phyloP scores from a whole-genome alignment of 2,113 vertebrate genomes.

The Zapornia atra region DNA sequence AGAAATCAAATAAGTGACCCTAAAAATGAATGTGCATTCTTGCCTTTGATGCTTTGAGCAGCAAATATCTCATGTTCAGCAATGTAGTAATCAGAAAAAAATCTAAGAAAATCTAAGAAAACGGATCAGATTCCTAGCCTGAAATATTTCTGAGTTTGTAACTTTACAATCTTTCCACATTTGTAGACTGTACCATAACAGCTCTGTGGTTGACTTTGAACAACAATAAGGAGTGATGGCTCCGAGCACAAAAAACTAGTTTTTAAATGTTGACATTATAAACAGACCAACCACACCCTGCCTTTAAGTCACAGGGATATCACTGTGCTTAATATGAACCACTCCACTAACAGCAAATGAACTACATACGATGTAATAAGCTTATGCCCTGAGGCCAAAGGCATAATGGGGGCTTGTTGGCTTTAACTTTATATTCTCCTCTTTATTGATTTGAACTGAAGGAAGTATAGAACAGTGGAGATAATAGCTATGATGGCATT shows the following conservation, averaged over 20 bases:
- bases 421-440: not conserved
- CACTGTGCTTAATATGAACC: not conserved
- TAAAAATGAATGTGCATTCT: not conserved
- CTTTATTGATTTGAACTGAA: constrained; percentile 23
- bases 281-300: not conserved
- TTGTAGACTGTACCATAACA: not conserved
- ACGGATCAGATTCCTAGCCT: not conserved
- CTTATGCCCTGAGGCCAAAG: not conserved
- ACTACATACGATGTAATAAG: not conserved
- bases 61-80: not conserved
- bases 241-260: not conserved
- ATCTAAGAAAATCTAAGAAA: not conserved
- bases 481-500: not conserved
- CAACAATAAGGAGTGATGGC: not conserved
- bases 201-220: not conserved
- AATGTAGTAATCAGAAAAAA: not conserved
- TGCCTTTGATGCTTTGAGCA: not conserved
- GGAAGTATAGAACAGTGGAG: not conserved
- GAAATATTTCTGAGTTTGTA: not conserved
- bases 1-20: not conserved
- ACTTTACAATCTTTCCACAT: not conserved
- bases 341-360: not conserved
- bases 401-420: not conserved
- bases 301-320: not conserved
- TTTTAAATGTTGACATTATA: not conserved